These are phyloP conservation scores for Clytia hemisphaerica DNA, from an alignment of 30 jellyfish, hydroid and myxozoan genomes.

Conservation along the genomic window DNA sequence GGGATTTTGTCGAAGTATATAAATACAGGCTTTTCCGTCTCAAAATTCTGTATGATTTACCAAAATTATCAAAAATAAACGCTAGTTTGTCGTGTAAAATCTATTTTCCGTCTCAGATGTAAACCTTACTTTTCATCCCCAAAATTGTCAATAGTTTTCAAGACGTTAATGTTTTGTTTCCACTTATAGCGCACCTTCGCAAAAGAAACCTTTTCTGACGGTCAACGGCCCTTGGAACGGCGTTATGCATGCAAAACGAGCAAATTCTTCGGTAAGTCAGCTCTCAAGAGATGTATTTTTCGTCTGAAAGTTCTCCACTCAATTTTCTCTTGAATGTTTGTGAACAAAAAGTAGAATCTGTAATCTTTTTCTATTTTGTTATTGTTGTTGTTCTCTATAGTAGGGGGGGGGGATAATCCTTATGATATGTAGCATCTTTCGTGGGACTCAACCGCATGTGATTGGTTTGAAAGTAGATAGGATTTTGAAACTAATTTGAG, in stretches of 20 bases:
- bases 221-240: conserved; percentile 99
- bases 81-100: no score
- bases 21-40: no score
- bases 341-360: background rate
- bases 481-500: no score
- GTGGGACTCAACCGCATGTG: no score
- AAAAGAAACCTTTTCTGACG: conserved; percentile 74
- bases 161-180: background rate
- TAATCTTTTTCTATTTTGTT: background rate
- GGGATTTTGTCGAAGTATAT: no score
- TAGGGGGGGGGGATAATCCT: background rate
- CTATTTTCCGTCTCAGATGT: background rate
- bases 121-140: background rate
- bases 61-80: no score
- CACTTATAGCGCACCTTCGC: conserved; percentile 78
- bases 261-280: conserved; percentile 40
- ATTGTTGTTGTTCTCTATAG: background rate
- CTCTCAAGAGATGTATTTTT: no score
- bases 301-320: no score
- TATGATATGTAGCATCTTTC: no score
- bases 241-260: conserved; percentile 66
- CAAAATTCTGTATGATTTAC: no score
- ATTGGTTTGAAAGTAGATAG: no score
- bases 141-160: background rate
- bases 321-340: no score